phyloP scores from a whole-genome alignment of 2,113 vertebrate genomes.

The Oreotragus oreotragus region DNA sequence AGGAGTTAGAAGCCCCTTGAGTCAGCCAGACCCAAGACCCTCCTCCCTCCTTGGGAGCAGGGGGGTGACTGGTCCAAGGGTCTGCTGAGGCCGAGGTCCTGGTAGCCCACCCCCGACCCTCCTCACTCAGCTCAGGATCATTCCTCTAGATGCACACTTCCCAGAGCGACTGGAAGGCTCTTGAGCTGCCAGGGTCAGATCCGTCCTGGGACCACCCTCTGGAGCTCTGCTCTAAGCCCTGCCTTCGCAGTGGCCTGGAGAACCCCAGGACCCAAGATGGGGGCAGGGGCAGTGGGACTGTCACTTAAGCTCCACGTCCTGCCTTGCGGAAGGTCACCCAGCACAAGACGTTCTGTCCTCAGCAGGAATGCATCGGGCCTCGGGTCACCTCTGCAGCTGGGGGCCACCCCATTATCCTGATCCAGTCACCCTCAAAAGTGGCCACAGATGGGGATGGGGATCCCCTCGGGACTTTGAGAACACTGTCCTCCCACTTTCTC shows the following conservation, averaged over 20 bases:
- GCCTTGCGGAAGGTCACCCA: not conserved
- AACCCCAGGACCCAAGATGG: not conserved
- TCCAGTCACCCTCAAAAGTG: not conserved
- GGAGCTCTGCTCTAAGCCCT: not conserved
- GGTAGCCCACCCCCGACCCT: fast-evolving
- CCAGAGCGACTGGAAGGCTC: not conserved
- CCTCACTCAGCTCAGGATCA: not conserved
- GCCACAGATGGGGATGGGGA: fast-evolving
- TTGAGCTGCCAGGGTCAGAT: not conserved
- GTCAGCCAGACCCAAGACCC: not conserved
- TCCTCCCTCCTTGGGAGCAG: not conserved
- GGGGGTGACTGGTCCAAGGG: not conserved
- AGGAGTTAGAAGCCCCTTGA: not conserved
- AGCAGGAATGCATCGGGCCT: fast-evolving
- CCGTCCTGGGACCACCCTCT: not conserved
- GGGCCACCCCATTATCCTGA: not conserved
- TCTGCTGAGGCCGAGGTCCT: not conserved
- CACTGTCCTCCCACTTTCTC: not conserved
- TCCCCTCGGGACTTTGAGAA: not conserved
- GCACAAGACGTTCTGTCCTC: not conserved
- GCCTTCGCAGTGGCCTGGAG: not conserved
- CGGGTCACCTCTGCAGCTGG: not conserved
- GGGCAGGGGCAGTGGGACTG: not conserved
- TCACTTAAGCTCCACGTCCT: not conserved
- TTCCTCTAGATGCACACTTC: not conserved